Evolutionary conservation across 1,140 invertebrate genomes (phyloP), one percentile per base, ranked within the genome.

Genomic region (Aphaenogaster floridana): DNA sequence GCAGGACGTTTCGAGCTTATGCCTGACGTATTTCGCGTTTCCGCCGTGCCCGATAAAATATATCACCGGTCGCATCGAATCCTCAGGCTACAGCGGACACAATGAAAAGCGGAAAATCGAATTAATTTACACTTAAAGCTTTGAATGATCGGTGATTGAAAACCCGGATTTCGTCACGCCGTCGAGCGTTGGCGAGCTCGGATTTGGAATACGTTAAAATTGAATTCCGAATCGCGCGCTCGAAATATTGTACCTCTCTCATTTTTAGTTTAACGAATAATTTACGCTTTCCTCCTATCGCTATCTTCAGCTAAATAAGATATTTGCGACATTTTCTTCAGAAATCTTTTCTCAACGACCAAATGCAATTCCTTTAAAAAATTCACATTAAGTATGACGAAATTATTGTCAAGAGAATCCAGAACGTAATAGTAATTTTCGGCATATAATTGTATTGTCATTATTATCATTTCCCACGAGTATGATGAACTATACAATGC

Each of bases 41-140:
- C 66, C 64, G 45, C 61, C 42, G 69, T 59, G 42, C 42, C 8
- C 42, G 69, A 63, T 76, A 84, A 76, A 84, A 84, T 63, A 74
- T 84, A 83, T 83, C 80, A 57, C 42, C 42, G 68, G 50, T 81
- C 69, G 54, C 36, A 52, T 81, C 78, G 69, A 76, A 76, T 84
- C 34, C 71, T 84, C 80, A 61, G 54, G 57, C 80, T 84, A 63
- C 54, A 63, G 39, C 69, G 54, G 36, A 15, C 54, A 83, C 80
- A 84, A 84, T 74, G 80, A 84, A 84, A 76, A 84, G 80, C 69
- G 69, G 69, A 59, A 84, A 76, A 84, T 84, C 69, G 69, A 84
- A 84, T 84, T 84, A 84, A 84, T 84, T 84, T 76, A 84, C 80
- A 84, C 80, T 74, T 84, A 84, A 84, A 76, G 42, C 69, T 84